phyloP scores from a whole-genome alignment of 2,888 invertebrate genomes.

The Gymnosoma rotundatum region DNA sequence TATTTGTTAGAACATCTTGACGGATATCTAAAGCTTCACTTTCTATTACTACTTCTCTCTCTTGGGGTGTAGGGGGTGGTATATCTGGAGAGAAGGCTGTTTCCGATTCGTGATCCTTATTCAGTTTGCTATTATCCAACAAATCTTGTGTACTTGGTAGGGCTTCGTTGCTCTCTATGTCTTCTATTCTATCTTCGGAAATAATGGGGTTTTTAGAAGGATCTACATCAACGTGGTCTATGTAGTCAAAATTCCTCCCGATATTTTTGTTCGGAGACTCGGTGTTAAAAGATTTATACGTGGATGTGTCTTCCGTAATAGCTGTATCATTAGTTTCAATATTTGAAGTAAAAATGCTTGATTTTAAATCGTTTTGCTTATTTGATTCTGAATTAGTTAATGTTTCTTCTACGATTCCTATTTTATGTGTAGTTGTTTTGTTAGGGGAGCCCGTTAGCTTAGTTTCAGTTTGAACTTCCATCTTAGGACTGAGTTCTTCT shows the following conservation, averaged over 20 bases:
- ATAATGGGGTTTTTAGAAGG: too few species aligned
- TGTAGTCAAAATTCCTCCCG: background rate
- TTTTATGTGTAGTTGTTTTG: background rate
- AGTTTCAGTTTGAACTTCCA: background rate
- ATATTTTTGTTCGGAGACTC: background rate
- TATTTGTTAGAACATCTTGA: slow-evolving; percentile 7
- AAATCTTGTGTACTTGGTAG: background rate
- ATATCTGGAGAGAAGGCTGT: slow-evolving; percentile 9
- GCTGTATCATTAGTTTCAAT: background rate
- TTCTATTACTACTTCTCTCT: slow-evolving; percentile 49
- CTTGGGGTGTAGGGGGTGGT: slow-evolving; percentile 35
- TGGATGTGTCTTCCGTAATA: background rate
- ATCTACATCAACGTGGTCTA: too few species aligned
- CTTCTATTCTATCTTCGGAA: too few species aligned
- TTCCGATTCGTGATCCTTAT: slow-evolving; percentile 24
- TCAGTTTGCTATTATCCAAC: slow-evolving; percentile 2
- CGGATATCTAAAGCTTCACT: slow-evolving; percentile 17
- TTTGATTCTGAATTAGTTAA: background rate
- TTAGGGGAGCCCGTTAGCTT: background rate
- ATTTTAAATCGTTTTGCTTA: background rate
- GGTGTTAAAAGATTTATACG: background rate
- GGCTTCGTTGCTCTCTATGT: background rate
- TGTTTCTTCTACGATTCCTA: background rate
- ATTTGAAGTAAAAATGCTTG: background rate
- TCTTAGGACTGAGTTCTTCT: background rate